Percentiles rank a stretch among this genome's conserved stretches.
phyloP scores from a whole-genome alignment of 2,888 invertebrate species.

The Odontothrips loti region DNA sequence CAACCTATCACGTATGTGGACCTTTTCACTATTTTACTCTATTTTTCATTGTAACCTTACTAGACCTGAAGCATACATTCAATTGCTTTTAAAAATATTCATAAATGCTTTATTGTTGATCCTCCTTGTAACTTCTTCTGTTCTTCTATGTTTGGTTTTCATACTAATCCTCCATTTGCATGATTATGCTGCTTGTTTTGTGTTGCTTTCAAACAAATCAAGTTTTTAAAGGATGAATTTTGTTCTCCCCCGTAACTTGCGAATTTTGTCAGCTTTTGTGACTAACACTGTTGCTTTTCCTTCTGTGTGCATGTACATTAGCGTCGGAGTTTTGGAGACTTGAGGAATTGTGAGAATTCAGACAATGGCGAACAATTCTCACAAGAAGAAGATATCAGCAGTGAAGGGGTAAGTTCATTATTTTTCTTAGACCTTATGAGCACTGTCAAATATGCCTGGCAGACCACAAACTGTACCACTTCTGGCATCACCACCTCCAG shows the following conservation, averaged over 20 bases:
- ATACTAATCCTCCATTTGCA: no score
- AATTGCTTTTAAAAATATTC: background rate
- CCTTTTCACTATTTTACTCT: background rate
- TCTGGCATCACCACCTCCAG: background rate
- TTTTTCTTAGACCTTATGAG: background rate
- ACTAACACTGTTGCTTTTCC: background rate
- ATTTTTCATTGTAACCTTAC: no score
- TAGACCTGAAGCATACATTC: no score
- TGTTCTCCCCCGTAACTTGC: background rate
- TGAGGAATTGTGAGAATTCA: conserved; percentile 47
- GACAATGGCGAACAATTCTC: background rate
- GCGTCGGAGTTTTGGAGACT: conserved; percentile 61
- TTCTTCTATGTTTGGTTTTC: no score
- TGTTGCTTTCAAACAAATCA: background rate
- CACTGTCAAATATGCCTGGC: background rate
- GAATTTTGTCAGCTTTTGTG: background rate
- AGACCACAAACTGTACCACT: background rate
- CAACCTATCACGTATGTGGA: background rate
- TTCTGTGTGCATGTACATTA: conserved; percentile 40
- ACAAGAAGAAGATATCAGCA: background rate
- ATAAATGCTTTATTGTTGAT: background rate
- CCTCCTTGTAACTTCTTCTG: background rate
- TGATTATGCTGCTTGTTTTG: no score
- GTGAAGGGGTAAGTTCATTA: background rate
- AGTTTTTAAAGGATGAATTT: background rate